Evolutionary conservation across 2,797 vertebrate species (phyloP).

Genomic region (Girardinus metallicus): DNA sequence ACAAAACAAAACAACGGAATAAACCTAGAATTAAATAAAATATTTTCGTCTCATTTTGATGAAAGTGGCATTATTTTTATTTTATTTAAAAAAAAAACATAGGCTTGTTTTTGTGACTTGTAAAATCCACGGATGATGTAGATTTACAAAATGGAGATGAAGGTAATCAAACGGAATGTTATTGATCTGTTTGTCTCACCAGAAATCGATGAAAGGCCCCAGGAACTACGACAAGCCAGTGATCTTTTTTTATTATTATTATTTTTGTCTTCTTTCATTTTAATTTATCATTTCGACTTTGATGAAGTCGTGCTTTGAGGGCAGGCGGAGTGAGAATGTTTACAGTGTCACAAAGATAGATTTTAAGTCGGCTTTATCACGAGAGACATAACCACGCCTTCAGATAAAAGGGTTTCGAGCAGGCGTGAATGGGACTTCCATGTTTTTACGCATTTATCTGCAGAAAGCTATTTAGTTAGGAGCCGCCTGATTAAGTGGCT

Average conservation of each 20-base stretch:
- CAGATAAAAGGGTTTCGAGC: not conserved
- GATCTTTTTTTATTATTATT: not conserved
- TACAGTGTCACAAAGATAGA: not conserved
- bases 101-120: not conserved
- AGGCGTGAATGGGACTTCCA: not conserved
- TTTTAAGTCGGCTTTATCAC: not conserved
- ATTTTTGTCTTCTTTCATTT: not conserved
- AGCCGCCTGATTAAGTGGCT: not conserved
- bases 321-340: not conserved
- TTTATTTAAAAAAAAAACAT: not conserved
- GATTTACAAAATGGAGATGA: not conserved
- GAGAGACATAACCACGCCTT: not conserved
- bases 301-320: not conserved
- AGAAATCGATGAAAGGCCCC: constrained; percentile 21
- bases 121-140: not conserved
- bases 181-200: not conserved
- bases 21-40: not conserved
- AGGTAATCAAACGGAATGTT: not conserved
- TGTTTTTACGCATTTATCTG: constrained; percentile 5
- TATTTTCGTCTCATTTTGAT: not conserved
- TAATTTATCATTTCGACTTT: not conserved
- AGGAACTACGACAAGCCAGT: not conserved
- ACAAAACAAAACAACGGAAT: constrained; percentile 5
- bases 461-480: not conserved
- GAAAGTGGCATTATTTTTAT: not conserved